Conservation (phyloP, 2,888 invertebrate species). For the Hydrotaea cyrtoneurina region DNA sequence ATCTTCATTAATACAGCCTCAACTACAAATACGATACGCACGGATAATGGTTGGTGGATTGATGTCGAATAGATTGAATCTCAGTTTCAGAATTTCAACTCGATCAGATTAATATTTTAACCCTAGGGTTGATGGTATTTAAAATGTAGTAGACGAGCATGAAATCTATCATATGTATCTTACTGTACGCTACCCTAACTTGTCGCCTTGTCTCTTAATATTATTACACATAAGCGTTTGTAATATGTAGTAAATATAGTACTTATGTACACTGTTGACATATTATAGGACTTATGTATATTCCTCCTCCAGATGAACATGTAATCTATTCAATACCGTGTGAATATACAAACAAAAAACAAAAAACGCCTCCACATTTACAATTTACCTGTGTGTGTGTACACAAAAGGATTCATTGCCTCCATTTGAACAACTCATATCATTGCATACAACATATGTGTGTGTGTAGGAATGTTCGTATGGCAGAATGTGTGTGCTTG, state of each 20-base stretch:
- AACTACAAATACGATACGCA: too few species aligned
- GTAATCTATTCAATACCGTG: neutral
- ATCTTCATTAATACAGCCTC: too few species aligned
- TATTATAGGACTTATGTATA: neutral
- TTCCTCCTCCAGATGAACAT: neutral
- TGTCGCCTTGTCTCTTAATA: neutral
- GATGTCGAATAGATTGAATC: too few species aligned
- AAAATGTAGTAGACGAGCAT: too few species aligned
- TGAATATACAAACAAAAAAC: neutral
- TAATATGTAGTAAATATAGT: neutral
- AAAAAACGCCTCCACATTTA: constrained; percentile 24
- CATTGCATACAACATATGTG: neutral
- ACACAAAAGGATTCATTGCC: neutral
- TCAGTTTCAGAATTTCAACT: too few species aligned
- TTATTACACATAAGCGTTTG: too few species aligned
- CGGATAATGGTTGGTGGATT: too few species aligned
- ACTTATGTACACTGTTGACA: constrained; percentile 11
- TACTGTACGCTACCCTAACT: too few species aligned
- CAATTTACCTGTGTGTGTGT: constrained; percentile 18
- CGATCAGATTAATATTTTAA: too few species aligned
- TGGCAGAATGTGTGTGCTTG: neutral
- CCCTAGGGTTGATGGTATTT: too few species aligned
- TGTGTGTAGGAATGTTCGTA: neutral
- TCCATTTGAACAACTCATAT: neutral
- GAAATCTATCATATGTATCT: too few species aligned